phyloP scores from a whole-genome alignment of 2,888 invertebrate genomes.

The Archips xylosteana region DNA sequence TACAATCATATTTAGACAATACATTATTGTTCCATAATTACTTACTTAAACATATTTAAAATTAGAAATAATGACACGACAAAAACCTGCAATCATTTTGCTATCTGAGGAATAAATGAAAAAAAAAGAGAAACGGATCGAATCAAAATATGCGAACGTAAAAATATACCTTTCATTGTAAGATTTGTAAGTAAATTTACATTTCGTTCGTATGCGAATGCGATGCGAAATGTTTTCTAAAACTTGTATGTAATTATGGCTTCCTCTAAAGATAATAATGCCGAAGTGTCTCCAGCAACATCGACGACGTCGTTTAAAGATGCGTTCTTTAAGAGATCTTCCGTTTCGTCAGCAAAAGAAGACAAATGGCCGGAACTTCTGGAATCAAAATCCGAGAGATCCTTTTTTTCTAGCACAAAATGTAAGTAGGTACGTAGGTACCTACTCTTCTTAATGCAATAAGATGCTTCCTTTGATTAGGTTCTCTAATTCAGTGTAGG shows the following conservation, averaged over 20 bases:
- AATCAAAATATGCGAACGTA: slow-evolving; percentile 18
- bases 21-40: background rate
- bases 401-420: slow-evolving; percentile 74
- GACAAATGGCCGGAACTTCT: slow-evolving; percentile 83
- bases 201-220: slow-evolving; percentile 47
- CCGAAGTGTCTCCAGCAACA: slow-evolving; percentile 67
- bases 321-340: slow-evolving; percentile 70
- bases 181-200: slow-evolving; percentile 43
- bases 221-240: slow-evolving; percentile 55
- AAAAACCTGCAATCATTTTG: background rate
- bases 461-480: slow-evolving; percentile 14
- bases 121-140: slow-evolving; percentile 18
- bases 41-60: background rate
- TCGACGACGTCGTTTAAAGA: slow-evolving; percentile 71
- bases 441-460: background rate
- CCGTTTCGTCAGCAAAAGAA: slow-evolving; percentile 70
- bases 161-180: slow-evolving; percentile 24
- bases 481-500: background rate
- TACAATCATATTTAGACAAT: no score
- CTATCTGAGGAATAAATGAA: background rate
- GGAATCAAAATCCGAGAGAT: slow-evolving; percentile 75
- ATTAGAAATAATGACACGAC: no score
- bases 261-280: slow-evolving; percentile 65
- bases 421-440: no score
- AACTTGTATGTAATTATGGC: slow-evolving; percentile 71